These are phyloP conservation scores for Timema podura DNA, from an alignment of 2,888 invertebrate species.

Conservation along the genomic window DNA sequence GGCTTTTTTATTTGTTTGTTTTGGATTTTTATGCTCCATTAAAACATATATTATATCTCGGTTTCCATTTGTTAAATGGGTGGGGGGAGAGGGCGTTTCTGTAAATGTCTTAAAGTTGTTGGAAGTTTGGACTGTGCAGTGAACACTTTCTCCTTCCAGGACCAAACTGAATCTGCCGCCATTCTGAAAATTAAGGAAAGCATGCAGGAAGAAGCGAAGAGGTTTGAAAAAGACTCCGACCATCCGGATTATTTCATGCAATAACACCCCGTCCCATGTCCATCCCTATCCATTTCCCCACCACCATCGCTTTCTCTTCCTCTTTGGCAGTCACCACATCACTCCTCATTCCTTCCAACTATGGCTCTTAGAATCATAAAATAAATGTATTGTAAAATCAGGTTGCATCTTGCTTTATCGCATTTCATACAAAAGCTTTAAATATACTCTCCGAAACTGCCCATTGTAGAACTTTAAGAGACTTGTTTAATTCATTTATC, in stretches of 20 bases:
- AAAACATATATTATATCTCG: slow-evolving; percentile 21
- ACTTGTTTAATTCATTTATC: slow-evolving; percentile 17
- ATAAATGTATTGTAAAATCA: slow-evolving; percentile 33
- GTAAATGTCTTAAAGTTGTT: slow-evolving; percentile 29
- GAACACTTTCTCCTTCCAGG: slow-evolving; percentile 41
- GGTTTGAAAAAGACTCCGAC: slow-evolving; percentile 96
- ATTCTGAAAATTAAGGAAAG: slow-evolving; percentile 99
- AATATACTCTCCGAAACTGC: background rate
- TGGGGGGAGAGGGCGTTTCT: slow-evolving; percentile 25
- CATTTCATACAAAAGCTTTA: slow-evolving; percentile 19
- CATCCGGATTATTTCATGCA: slow-evolving; percentile 97
- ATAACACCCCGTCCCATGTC: slow-evolving; percentile 52
- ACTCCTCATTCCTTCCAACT: slow-evolving; percentile 25
- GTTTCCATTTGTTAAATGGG: slow-evolving; percentile 15
- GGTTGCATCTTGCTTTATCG: slow-evolving; percentile 30
- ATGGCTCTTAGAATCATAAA: slow-evolving; percentile 25
- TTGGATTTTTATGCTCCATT: slow-evolving; percentile 18
- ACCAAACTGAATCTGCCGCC: slow-evolving; percentile 98
- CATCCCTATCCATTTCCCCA: slow-evolving; percentile 24
- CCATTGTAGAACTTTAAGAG: slow-evolving; percentile 23
- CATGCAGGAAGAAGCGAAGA: slow-evolving; percentile 99
- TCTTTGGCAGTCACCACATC: slow-evolving; percentile 25
- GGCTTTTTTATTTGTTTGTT: slow-evolving; percentile 20
- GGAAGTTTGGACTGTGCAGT: slow-evolving; percentile 34
- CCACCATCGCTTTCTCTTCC: slow-evolving; percentile 22